Evolutionary conservation across 2,888 invertebrate species (phyloP).

Genomic region (Lomographa bimaculata): DNA sequence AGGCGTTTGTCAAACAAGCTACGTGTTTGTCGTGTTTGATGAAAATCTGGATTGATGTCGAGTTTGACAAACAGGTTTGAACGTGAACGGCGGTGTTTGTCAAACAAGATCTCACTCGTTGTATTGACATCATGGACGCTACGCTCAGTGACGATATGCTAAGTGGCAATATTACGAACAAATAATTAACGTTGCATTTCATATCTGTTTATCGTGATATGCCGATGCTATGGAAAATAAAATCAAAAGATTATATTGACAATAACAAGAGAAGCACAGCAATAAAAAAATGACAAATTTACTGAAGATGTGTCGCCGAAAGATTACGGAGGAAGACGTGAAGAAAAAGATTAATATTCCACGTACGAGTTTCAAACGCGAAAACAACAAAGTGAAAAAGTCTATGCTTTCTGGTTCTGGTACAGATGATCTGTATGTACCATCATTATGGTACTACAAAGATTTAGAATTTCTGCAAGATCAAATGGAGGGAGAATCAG

Average conservation of each 20-base stretch:
- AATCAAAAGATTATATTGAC: constrained; percentile 22
- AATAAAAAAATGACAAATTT: constrained; percentile 26
- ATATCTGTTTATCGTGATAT: constrained; percentile 25
- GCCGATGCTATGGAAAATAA: constrained; percentile 26
- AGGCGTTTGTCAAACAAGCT: constrained; percentile 23
- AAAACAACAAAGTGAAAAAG: constrained; percentile 24
- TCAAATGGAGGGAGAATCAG: constrained; percentile 21
- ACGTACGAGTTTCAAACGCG: constrained; percentile 20
- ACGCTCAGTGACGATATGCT: constrained; percentile 19
- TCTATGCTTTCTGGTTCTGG: constrained; percentile 23
- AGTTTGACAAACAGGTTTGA: constrained; percentile 22
- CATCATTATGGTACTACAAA: constrained; percentile 21
- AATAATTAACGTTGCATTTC: constrained; percentile 23
- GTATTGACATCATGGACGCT: constrained; percentile 22
- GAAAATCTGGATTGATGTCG: constrained; percentile 22
- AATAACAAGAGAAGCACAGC: constrained; percentile 22
- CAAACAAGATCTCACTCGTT: constrained; percentile 21
- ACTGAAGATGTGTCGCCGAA: constrained; percentile 22
- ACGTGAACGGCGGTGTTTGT: constrained; percentile 21
- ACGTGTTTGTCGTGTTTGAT: constrained; percentile 24
- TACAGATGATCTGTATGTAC: constrained; percentile 22
- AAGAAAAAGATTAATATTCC: constrained; percentile 12
- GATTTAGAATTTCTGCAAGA: constrained; percentile 22
- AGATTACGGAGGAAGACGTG: constrained; percentile 21
- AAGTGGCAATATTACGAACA: constrained; percentile 10